Evolutionary conservation across 30 jellyfish, hydroid and myxozoan species (phyloP).

Genomic region (Rhopilema esculentum): DNA sequence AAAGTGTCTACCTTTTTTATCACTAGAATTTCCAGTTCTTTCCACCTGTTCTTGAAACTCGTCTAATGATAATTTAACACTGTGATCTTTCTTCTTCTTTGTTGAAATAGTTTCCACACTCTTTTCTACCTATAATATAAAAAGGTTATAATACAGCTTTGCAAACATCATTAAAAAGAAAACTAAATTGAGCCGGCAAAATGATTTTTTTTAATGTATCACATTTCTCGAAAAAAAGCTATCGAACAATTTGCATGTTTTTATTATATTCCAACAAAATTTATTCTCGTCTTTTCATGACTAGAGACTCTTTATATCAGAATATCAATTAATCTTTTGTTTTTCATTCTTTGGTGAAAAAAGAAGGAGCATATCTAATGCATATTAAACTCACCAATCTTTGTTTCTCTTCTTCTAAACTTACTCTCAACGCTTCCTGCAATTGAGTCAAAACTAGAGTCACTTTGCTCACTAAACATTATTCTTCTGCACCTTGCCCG

Average conservation of each 20-base stretch:
- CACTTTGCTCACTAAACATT: neutral
- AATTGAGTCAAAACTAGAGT: neutral
- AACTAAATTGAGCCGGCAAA: no score
- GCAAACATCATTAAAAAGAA: no score
- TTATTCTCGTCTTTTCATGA: no score
- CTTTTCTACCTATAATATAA: neutral
- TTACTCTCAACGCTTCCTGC: slow-evolving; percentile 68
- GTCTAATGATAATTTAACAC: slow-evolving; percentile 30
- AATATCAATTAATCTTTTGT: no score
- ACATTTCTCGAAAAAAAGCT: no score
- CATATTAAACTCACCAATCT: neutral
- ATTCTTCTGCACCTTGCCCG: no score
- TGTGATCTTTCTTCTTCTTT: slow-evolving; percentile 37
- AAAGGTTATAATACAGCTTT: no score
- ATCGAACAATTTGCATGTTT: no score
- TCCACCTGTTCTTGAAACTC: slow-evolving; percentile 17
- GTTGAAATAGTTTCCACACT: neutral
- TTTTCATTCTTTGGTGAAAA: neutral
- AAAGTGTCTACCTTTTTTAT: slow-evolving; percentile 5
- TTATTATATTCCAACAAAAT: no score
- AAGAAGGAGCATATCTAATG: neutral
- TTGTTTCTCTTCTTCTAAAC: slow-evolving; percentile 57
- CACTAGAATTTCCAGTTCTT: neutral
- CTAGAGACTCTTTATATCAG: no score
- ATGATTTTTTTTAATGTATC: no score